Percentiles rank a stretch among this genome's conserved stretches.
These are phyloP conservation scores for Oplegnathus fasciatus DNA, from an alignment of 2,113 vertebrate species.

Conservation along the genomic window DNA sequence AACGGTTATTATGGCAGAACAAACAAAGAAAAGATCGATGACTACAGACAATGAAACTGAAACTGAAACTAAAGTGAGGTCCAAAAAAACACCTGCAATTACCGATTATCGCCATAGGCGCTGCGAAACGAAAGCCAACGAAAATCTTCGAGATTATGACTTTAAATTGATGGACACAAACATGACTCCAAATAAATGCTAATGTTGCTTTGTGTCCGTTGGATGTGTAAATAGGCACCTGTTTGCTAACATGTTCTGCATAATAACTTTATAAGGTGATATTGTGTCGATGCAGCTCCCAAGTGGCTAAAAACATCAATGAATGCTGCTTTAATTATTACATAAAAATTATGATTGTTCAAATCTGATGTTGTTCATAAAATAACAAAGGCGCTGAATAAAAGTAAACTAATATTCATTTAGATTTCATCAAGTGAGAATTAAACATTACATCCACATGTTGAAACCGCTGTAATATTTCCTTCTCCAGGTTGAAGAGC, in stretches of 20 bases:
- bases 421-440: neutral
- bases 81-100: too few species aligned
- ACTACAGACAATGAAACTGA: too few species aligned
- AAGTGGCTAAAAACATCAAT: neutral
- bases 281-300: neutral
- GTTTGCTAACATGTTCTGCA: neutral
- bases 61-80: too few species aligned
- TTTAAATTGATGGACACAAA: neutral
- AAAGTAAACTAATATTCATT: neutral
- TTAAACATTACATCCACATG: neutral
- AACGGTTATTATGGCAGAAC: too few species aligned
- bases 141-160: too few species aligned
- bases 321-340: neutral
- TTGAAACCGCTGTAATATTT: neutral
- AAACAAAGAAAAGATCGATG: too few species aligned
- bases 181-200: neutral
- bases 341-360: neutral
- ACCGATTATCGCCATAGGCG: too few species aligned
- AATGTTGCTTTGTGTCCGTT: neutral
- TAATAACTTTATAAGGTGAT: too few species aligned
- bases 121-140: too few species aligned
- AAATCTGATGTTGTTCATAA: neutral
- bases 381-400: neutral
- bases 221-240: neutral
- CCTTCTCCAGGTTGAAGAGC: conserved; percentile 91